Evolutionary conservation across 2,888 invertebrate genomes (phyloP), one percentile per base, ranked within the genome.

Genomic region (Aleiodes alternator): DNA sequence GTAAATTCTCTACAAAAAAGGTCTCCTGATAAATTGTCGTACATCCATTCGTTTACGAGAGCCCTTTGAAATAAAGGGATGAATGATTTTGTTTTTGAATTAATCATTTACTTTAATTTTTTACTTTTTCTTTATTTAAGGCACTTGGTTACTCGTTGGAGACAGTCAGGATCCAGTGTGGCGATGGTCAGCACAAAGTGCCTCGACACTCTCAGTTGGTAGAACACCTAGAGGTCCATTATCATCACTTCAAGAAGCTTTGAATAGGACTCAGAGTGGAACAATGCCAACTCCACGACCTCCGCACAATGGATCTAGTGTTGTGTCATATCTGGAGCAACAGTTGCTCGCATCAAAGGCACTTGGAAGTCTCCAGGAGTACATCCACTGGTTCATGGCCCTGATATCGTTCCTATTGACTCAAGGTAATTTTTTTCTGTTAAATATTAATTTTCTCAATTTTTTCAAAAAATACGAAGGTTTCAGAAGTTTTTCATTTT

Each of bases 301-400:
- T 69, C 86, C 88, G 8, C 87, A 89, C 56, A 87, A 87, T 66
- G 87, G 85, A 16, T 82, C 87, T 0, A 87, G 87, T 43, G 85
- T 88, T 16, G 86, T 88, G 38, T 88, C 89, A 4, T 89, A 89
- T 69, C 90, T 95, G 56, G 96, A 97, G 87, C 92, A 93, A 80
- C 96, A 96, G 87, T 90, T 96, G 75, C 91, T 94, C 34, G 92
- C 94, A 71, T 93, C 95, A 75, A 90, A 93, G 69, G 93, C 94
- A 69, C 90, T 97, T 73, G 92, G 93, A 9, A 95, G 96, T 4
- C 86, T 93, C 0, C 88, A 91, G 1, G 96, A 97, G 90, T 96
- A 95, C 88, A 91, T 93, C 14, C 94, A 95, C 89, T 96, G 96
- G 96, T 86, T 96, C 78, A 87, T 92, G 82, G 91, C 92, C 4